phyloP scores from a whole-genome alignment of 2,113 vertebrate species.

The Protobothrops flavoviridis region DNA sequence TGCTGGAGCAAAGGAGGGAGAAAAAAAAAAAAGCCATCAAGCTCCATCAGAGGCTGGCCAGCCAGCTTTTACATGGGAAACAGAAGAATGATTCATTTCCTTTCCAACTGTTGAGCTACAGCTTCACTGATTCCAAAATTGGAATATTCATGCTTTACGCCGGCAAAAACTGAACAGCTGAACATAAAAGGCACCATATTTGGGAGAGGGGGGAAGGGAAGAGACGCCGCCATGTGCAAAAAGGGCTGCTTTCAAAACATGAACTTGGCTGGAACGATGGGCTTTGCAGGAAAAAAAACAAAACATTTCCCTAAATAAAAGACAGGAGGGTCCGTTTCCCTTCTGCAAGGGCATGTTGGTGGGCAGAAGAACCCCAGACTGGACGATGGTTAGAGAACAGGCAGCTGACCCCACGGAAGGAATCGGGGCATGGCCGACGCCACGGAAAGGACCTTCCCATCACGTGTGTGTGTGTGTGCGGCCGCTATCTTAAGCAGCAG shows the following conservation, averaged over 20 bases:
- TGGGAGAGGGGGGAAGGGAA: not conserved
- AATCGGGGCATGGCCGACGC: not conserved
- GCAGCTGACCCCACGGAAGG: not conserved
- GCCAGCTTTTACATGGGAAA: constrained; percentile 48
- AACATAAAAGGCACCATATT: not conserved
- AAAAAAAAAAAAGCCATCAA: not conserved
- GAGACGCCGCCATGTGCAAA: not conserved
- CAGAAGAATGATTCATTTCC: constrained; percentile 67
- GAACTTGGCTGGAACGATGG: not conserved
- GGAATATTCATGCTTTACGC: constrained; percentile 8
- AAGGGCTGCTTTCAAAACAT: not conserved
- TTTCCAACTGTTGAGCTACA: constrained; percentile 45
- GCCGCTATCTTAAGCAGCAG: not conserved
- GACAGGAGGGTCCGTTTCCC: too few relatives aligned
- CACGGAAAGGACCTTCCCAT: not conserved
- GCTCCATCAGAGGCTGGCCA: constrained; percentile 5
- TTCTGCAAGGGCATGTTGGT: too few relatives aligned
- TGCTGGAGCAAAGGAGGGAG: not conserved
- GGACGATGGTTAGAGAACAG: not conserved
- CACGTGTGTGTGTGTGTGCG: not conserved
- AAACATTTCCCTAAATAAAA: not conserved
- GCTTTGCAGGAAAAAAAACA: not conserved
- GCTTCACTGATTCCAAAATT: constrained; percentile 25
- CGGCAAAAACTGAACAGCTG: constrained; percentile 18
- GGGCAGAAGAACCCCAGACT: not conserved